Evolutionary conservation across 2,113 vertebrate genomes (phyloP).

Genomic region (Dromaius novaehollandiae): DNA sequence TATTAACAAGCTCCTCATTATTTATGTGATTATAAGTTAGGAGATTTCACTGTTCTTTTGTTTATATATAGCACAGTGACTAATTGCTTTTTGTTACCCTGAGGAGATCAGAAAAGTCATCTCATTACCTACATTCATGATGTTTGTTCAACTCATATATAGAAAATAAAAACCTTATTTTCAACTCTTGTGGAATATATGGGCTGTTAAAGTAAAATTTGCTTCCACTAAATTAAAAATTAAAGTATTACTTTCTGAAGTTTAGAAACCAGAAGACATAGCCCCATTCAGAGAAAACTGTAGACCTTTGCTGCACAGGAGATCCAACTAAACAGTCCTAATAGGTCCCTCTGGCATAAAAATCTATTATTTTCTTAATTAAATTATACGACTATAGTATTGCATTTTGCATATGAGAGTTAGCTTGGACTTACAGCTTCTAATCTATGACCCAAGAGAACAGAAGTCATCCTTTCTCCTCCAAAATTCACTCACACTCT

Average conservation of each 20-base stretch:
- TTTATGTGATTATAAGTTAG: neutral
- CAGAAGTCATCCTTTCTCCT: neutral
- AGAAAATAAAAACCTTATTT: neutral
- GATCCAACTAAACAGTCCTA: neutral
- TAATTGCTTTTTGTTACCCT: constrained; percentile 31
- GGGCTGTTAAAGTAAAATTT: neutral
- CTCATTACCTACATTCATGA: neutral
- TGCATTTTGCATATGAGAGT: neutral
- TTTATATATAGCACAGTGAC: constrained; percentile 1
- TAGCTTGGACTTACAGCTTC: neutral
- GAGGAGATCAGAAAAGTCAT: neutral
- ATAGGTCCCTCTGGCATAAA: neutral
- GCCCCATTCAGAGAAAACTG: neutral
- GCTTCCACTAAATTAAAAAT: neutral
- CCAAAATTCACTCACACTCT: neutral
- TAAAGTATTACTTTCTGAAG: neutral
- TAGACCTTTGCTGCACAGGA: neutral
- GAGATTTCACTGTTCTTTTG: neutral
- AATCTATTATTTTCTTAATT: constrained; percentile 1
- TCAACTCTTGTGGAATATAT: neutral
- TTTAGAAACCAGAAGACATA: neutral
- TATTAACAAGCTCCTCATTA: neutral
- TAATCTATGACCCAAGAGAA: neutral
- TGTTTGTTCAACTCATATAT: neutral
- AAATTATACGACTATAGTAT: constrained; percentile 8